A percentile compares a stretch with the other conserved stretches of the same genome.
Conservation (phyloP, 2,797 vertebrate species). For the Diplodus puntazzo region DNA sequence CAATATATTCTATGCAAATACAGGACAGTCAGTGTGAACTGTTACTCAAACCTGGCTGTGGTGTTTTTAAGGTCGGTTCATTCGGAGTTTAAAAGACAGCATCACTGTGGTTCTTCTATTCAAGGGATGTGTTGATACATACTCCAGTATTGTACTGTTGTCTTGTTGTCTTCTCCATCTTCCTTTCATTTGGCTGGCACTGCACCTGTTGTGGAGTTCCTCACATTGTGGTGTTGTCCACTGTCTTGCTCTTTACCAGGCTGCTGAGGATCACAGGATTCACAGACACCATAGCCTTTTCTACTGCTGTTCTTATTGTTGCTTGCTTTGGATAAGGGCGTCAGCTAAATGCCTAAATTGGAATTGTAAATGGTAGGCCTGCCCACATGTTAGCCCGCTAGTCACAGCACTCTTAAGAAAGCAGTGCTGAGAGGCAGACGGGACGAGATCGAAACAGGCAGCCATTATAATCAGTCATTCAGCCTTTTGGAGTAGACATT, state of each 20-base stretch:
- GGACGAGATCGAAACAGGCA: constrained; percentile 83
- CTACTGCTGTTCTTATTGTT: constrained; percentile 67
- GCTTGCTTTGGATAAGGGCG: constrained; percentile 63
- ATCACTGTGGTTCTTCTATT: constrained; percentile 21
- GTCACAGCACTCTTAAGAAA: constrained; percentile 75
- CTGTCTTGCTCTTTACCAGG: constrained; percentile 42
- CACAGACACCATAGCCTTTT: constrained; percentile 52
- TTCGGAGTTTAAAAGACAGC: constrained; percentile 18
- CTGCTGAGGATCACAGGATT: constrained; percentile 68
- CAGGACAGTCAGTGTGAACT: not conserved
- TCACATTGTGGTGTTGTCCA: constrained; percentile 35
- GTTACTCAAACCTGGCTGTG: not conserved
- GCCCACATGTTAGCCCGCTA: constrained; percentile 74
- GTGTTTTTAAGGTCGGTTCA: not conserved
- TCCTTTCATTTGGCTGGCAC: constrained; percentile 41
- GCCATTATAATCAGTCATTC: constrained; percentile 84
- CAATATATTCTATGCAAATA: not conserved
- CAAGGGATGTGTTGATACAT: constrained; percentile 26
- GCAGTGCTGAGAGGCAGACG: constrained; percentile 63
- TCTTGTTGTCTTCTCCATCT: constrained; percentile 17
- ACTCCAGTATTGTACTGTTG: constrained; percentile 35
- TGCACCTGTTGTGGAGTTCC: constrained; percentile 64
- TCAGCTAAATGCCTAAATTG: constrained; percentile 79
- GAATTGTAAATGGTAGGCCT: constrained; percentile 77
- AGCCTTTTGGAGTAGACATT: constrained; percentile 79